Evolutionary conservation across 1,140 invertebrate species (phyloP).

Genomic region (Drosophila serrata): DNA sequence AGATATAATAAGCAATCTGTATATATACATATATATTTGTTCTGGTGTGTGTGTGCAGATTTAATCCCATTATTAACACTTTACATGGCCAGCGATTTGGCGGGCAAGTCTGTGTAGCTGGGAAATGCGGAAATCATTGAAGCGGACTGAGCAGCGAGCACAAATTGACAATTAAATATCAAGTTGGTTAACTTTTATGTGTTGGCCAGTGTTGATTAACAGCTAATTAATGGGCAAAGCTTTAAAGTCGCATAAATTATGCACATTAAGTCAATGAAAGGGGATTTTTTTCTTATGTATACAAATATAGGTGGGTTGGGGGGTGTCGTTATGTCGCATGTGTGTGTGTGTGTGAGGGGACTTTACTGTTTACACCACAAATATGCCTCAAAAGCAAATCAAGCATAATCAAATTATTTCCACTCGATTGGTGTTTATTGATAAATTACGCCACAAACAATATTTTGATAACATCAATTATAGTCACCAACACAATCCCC

Average conservation of each 20-base stretch:
- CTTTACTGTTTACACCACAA: conserved; percentile 74
- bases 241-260: conserved; percentile 70
- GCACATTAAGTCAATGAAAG: conserved; percentile 57
- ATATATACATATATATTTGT: not conserved
- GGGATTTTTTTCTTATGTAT: conserved; percentile 3
- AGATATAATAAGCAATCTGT: conserved; percentile 23
- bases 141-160: conserved; percentile 20
- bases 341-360: not conserved
- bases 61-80: conserved; percentile 57
- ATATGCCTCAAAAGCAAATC: conserved; percentile 84
- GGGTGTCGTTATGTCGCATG: not conserved
- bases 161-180: conserved; percentile 71
- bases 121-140: conserved; percentile 20
- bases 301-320: conserved; percentile 2
- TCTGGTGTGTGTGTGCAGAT: conserved; percentile 2
- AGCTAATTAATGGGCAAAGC: conserved; percentile 66
- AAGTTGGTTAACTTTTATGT: conserved; percentile 62
- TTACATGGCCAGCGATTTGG: conserved; percentile 50
- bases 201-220: conserved; percentile 63
- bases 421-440: conserved; percentile 85
- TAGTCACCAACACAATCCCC: conserved; percentile 66
- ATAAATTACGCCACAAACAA: conserved; percentile 85
- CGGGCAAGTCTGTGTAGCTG: conserved; percentile 19
- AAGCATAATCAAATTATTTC: conserved; percentile 85
- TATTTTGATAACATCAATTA: conserved; percentile 85